Evolutionary conservation across 2,113 vertebrate species (phyloP), one percentile per base, ranked within the genome.

Genomic region (Thunnus thynnus): DNA sequence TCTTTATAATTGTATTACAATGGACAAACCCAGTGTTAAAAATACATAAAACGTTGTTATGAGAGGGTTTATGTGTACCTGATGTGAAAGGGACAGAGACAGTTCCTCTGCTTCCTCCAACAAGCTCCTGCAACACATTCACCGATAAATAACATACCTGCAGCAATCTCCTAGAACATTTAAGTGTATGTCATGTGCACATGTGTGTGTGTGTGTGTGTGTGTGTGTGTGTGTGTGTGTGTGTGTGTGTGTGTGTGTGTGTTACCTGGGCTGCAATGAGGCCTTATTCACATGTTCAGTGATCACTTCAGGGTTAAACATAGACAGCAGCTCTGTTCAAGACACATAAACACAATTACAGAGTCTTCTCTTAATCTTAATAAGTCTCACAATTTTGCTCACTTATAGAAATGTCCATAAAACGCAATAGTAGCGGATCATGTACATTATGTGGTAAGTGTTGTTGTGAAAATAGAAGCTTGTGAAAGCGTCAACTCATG

Each of bases 301-400:
- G 27, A 67, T 78, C 30, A 90, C 64, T 14, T 82, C 76, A 22
- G 94, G 85, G 77, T 94, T 95, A 79, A 94, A 94, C 88, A 89
- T 86, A 58, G 93, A 93, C 80, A 95, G 73, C 81, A 95, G 30
- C 77, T 94, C 94, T 95, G 22, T 71, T 22, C 68, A 72, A 78
- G 60, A 61, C 50, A 78, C 41, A 64, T 3, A 84, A n/a, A 72
- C 44, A 57, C 48, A 60, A 30, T 4, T 10, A 2, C 13, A 27
- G 16, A 16, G 2, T 61, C 1, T 30, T 30, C n/a, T 51, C n/a
- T 13, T 55, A 17, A 30, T 51, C 1, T 41, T 41, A 41, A 10
- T 41, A 9, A 41, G 9, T 41, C 36, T 41, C 36, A 8, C 27
- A 30, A 30, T 30, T 30, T 30, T 30, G 27, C 27, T 30, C 27